Percentiles rank a stretch among this genome's conserved stretches.
phyloP scores from a whole-genome alignment of 1,140 invertebrate genomes.

The Heterodera carotae region DNA sequence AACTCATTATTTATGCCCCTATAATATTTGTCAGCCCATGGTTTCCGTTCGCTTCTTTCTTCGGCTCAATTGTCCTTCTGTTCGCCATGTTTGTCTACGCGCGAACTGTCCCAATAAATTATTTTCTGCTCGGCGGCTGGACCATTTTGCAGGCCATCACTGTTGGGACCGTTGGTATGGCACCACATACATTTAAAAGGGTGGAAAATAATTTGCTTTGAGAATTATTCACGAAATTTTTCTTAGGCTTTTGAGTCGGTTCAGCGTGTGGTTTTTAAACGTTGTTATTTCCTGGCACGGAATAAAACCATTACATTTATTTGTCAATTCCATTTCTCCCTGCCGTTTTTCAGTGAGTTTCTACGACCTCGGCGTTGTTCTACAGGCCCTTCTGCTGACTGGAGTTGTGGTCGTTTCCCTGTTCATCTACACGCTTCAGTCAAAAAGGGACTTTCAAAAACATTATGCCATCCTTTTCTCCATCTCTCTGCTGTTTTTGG shows the following conservation, averaged over 20 bases:
- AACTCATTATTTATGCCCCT: no score
- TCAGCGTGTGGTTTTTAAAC: no score
- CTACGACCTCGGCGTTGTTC: constrained; percentile 66
- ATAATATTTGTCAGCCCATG: constrained; percentile 58
- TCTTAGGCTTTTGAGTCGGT: no score
- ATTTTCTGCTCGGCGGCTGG: constrained; percentile 67
- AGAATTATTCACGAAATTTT: no score
- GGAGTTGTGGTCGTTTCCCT: constrained; percentile 67
- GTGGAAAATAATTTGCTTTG: no score
- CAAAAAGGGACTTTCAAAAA: constrained; percentile 68
- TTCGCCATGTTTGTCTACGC: constrained; percentile 68
- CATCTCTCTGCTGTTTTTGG: constrained; percentile 54
- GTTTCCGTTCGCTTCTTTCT: constrained; percentile 66
- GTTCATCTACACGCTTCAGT: constrained; percentile 69
- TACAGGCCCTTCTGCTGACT: constrained; percentile 68
- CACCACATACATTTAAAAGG: background rate
- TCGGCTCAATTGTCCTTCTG: constrained; percentile 67
- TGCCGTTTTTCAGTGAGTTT: constrained; percentile 66
- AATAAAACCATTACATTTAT: no score
- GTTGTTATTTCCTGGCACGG: no score
- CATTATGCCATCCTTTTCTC: constrained; percentile 56
- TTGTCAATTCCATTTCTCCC: no score
- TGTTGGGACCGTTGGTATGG: constrained; percentile 67
- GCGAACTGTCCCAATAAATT: constrained; percentile 68
- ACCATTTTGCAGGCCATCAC: constrained; percentile 67